Evolutionary conservation across 2,113 vertebrate species (phyloP), one percentile per base, ranked within the genome.

Genomic region (Meles meles): DNA sequence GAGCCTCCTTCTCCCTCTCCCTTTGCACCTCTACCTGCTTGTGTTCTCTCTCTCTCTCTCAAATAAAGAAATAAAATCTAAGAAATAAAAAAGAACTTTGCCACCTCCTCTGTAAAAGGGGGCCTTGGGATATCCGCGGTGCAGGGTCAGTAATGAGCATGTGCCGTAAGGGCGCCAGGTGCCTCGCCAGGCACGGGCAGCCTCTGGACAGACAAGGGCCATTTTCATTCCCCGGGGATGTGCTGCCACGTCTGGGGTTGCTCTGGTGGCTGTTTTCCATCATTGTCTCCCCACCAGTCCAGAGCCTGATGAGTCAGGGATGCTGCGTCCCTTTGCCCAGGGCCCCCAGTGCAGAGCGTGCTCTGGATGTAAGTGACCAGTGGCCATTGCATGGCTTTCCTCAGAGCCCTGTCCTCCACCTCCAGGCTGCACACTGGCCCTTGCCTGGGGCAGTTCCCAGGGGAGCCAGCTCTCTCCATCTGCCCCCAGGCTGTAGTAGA

Each of bases 131-230:
- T 10, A 27, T 23, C 31, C 18, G 3, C 47, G 3, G 0, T 21
- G 29, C 87, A 65, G 17, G 13, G 67, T 34, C 31, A 5, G 63
- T 67, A 7, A 42, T 10, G 14, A 63, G 34, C n/a, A 11, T 2
- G 49, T 34, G 11, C 77, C 7, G 0, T 34, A 44, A 23, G 0
- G 15, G 12, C 21, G 23, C 57, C 65, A 8, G 3, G 7, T 7
- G 9, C 27, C 11, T 8, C 0, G 15, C 37, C 37, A 0, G 2
- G 10, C 12, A 29, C 5, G 0, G 9, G 34, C 13, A 29, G 42
- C 61, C 20, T 69, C 37, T 9, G 0, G 12, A 25, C n/a, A 5
- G 15, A n/a, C 0, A 2, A 18, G 5, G 4, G 27, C 44, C 15
- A 3, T 18, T 11, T 11, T 25, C 29, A 18, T 15, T 15, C 34